phyloP scores from a whole-genome alignment of 2,113 vertebrate species.

The Zingel zingel region DNA sequence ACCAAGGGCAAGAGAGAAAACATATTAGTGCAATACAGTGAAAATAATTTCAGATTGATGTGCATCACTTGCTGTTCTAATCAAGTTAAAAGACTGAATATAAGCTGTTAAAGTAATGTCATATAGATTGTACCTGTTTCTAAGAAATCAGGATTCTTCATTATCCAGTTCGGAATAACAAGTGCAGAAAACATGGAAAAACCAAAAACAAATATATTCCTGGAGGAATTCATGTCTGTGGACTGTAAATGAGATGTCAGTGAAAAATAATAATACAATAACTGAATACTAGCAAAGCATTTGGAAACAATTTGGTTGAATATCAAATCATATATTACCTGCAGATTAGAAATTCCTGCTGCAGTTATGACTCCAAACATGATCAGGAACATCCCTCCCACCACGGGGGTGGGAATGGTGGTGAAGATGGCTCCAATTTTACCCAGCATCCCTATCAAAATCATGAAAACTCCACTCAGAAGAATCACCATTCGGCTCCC shows the following conservation, averaged over 20 bases:
- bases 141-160: constrained; percentile 83
- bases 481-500: constrained; percentile 93
- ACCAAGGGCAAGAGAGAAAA: not conserved
- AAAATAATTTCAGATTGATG: not conserved
- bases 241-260: constrained; percentile 81
- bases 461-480: constrained; percentile 86
- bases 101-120: not conserved
- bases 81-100: not conserved
- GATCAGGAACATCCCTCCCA: constrained; percentile 94
- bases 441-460: constrained; percentile 90
- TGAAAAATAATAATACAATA: too few species aligned
- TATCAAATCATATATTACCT: constrained; percentile 82
- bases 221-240: constrained; percentile 94
- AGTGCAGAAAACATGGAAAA: constrained; percentile 93
- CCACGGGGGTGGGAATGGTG: constrained; percentile 92
- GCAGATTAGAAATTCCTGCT: constrained; percentile 92
- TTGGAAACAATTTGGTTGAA: not conserved
- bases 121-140: constrained; percentile 85
- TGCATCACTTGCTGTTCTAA: not conserved
- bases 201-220: constrained; percentile 95
- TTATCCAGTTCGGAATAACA: constrained; percentile 90
- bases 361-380: constrained; percentile 95
- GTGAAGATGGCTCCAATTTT: constrained; percentile 91
- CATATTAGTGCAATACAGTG: not conserved
- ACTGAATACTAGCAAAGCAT: not conserved